These are phyloP conservation scores for Neoitamus cyanurus DNA, from an alignment of 2,888 invertebrate genomes.

Conservation along the genomic window DNA sequence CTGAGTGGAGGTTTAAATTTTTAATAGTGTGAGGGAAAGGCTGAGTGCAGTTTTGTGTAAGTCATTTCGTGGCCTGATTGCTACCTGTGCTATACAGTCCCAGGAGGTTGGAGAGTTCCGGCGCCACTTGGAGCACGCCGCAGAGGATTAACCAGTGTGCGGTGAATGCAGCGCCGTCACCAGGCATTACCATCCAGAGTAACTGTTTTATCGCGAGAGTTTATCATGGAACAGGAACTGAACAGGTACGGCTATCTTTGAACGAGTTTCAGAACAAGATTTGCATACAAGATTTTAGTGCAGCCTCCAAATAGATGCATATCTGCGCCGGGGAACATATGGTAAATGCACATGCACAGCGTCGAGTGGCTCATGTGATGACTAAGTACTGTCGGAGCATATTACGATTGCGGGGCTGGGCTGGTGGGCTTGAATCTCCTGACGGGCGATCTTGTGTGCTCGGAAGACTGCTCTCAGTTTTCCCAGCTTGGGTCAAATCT, in stretches of 20 bases:
- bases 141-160: background rate
- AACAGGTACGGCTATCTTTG: slow-evolving; percentile 43
- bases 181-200: background rate
- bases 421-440: background rate
- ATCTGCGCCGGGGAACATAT: slow-evolving; percentile 19
- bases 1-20: background rate
- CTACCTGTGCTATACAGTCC: background rate
- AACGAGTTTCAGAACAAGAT: slow-evolving; percentile 39
- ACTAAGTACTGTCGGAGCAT: background rate
- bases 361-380: background rate
- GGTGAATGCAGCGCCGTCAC: background rate
- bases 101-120: background rate
- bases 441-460: background rate
- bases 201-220: slow-evolving; percentile 14
- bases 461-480: background rate
- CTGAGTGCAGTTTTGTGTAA: background rate
- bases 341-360: slow-evolving; percentile 20
- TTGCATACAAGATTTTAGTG: slow-evolving; percentile 19
- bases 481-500: background rate
- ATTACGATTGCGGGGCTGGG: background rate
- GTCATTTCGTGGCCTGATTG: background rate
- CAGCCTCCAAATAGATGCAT: slow-evolving; percentile 12
- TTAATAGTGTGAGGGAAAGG: background rate
- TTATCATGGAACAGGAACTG: slow-evolving; percentile 45
- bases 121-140: background rate